A percentile compares a stretch with the other conserved stretches of the same genome.
Evolutionary conservation across 2,113 vertebrate species (phyloP).

Genomic region (Argyrosomus japonicus): DNA sequence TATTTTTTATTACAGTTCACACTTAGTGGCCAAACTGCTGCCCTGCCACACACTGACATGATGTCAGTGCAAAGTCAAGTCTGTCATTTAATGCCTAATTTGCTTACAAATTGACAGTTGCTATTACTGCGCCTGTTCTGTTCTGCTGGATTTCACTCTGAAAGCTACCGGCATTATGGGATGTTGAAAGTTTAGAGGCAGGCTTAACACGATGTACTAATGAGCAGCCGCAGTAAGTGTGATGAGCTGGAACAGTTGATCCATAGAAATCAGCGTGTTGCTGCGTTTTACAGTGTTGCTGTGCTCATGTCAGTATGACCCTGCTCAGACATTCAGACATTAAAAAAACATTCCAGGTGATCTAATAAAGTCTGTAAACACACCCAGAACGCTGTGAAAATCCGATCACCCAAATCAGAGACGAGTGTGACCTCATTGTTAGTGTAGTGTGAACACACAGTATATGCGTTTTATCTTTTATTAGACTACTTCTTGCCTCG

Average conservation of each 20-base stretch:
- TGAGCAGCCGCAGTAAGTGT: constrained; percentile 40
- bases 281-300: constrained; percentile 31
- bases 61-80: constrained; percentile 10
- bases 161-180: constrained; percentile 31
- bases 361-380: constrained; percentile 39
- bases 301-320: constrained; percentile 30
- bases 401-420: constrained; percentile 20
- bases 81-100: constrained; percentile 43
- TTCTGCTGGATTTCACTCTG: constrained; percentile 16
- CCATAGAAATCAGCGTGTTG: constrained; percentile 27
- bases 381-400: background rate
- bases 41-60: background rate
- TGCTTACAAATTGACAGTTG: constrained; percentile 38
- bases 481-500: constrained; percentile 28
- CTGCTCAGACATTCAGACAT: constrained; percentile 14
- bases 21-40: background rate
- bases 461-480: constrained; percentile 41
- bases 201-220: constrained; percentile 54
- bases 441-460: constrained; percentile 32
- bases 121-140: constrained; percentile 30
- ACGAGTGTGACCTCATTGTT: constrained; percentile 30
- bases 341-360: constrained; percentile 41
- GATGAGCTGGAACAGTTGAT: constrained; percentile 56
- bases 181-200: constrained; percentile 38
- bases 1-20: background rate